Base-by-base conservation (phyloP, 2,797 vertebrate species). In the Diplodus puntazzo region DNA sequence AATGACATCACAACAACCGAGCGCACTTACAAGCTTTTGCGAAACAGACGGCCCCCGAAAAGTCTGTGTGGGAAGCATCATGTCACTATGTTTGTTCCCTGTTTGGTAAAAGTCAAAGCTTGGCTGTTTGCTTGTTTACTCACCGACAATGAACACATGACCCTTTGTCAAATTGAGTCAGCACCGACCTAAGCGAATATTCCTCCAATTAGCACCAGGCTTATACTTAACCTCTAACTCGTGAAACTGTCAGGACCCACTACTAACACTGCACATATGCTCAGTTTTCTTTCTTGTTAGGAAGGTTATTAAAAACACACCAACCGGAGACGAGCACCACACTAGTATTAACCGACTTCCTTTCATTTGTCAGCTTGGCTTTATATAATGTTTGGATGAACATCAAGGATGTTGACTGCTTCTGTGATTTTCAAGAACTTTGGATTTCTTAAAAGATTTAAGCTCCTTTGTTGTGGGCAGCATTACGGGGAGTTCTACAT, bases 121-220 rank as follows among this genome's bases (percentile, higher is more conserved):
- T 70, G 73, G 75, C 46, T 48, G 49, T 83, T 74, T 73, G 52
- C 46, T 80, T 60, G 59, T 66, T 81, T 23, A 50, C 49, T 70
- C 69, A 45, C 63, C 49, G 57, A 52, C 72, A 82, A 76, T 60
- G 45, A 91, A 66, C 90, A 89, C 88, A 84, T 91, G 92, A 92
- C 73, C 74, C 21, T 20, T 83, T 71, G 63, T 74, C 49, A 81
- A 84, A 91, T 84, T 58, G 60, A 90, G 65, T 89, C 81, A 81
- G 60, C 71, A 20, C 39, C 27, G 21, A 60, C 13, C 45, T 25
- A 73, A 77, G 45, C 75, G 54, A 82, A 78, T 84, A 74, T 80
- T 70, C 23, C 55, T 76, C 58, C 64, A 13, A 75, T 83, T 79
- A 23, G 21, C 63, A 65, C 25, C 57, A 55, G 71, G 68, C 71